These are phyloP conservation scores for Melanotaenia nigrans DNA, from an alignment of 2,797 vertebrate species.

Conservation along the genomic window DNA sequence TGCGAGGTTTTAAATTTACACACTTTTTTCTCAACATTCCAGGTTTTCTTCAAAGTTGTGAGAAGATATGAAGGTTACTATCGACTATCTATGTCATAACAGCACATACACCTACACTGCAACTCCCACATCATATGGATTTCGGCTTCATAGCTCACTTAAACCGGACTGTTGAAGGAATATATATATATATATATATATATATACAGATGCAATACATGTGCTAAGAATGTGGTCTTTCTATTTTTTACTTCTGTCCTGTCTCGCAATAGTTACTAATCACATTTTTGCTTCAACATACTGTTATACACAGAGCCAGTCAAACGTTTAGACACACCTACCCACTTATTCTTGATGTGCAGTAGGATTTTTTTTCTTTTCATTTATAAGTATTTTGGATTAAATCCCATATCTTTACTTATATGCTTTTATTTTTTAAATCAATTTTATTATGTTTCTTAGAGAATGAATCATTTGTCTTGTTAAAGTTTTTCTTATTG, in stretches of 20 bases:
- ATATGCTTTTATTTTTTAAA: background rate
- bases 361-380: too few species aligned
- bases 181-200: too few species aligned
- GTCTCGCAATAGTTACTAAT: background rate
- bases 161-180: constrained; percentile 13
- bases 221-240: too few species aligned
- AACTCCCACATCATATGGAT: constrained; percentile 58
- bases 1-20: constrained; percentile 1
- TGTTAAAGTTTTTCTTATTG: background rate
- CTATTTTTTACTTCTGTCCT: too few species aligned
- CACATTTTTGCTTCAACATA: background rate
- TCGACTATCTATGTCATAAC: constrained; percentile 35
- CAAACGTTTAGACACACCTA: background rate
- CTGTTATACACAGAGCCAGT: background rate
- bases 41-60: constrained; percentile 8
- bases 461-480: background rate
- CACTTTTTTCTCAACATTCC: constrained; percentile 23
- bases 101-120: constrained; percentile 16
- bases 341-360: too few species aligned
- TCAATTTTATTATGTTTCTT: background rate
- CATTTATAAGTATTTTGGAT: background rate
- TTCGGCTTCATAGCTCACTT: constrained; percentile 19
- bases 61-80: constrained; percentile 30
- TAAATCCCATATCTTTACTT: background rate
- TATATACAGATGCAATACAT: too few species aligned